Base-by-base conservation (phyloP, 2,888 invertebrate species). In the Cistogaster globosa region DNA sequence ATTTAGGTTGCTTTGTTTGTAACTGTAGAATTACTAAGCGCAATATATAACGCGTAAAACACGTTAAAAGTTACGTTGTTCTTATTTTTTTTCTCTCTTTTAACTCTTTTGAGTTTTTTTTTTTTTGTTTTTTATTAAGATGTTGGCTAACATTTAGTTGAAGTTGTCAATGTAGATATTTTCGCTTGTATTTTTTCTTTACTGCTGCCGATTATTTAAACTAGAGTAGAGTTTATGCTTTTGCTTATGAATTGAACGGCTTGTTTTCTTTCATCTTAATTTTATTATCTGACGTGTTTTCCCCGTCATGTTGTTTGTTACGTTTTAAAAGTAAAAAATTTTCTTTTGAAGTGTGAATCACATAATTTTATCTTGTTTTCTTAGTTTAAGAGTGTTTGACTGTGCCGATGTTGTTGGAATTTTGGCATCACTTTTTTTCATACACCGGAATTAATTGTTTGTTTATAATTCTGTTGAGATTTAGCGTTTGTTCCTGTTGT, bases 311-410 rank as follows among this genome's bases (percentile, higher is more conserved):
- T 63, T 16, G 60, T 77, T 74, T 32, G 3, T 48, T n/a, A 57
- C 12, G 18, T 51, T 58, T 60, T 36, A 38, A 26, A 26, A 38
- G 48, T 55, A 55, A 62, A 72, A 32, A n/a, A n/a, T n/a, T 32
- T 78, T 85, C 62, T 78, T 85, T 85, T 85, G 85, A 85, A 85
- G 82, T 85, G 85, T 85, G 85, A 85, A 71, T 85, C 85, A 85
- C 68, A 69, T 48, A 76, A 77, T 65, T 77, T 77, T 65, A 71
- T 82, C 82, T 60, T 74, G 67, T 80, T 80, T n/a, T 53, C 26
- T 57, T 51, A 9, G 18, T 58, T 67, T 18, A 45, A 36, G 20
- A 57, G 38, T 36, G 36, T 62, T 38, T 53, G 26, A 45, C 18
- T 12, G 12, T 20, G 9, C 42, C 11, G 12, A 32, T 69, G 63